Base-by-base conservation (phyloP, 1,140 invertebrate species). In the Neodiprion pinetum region DNA sequence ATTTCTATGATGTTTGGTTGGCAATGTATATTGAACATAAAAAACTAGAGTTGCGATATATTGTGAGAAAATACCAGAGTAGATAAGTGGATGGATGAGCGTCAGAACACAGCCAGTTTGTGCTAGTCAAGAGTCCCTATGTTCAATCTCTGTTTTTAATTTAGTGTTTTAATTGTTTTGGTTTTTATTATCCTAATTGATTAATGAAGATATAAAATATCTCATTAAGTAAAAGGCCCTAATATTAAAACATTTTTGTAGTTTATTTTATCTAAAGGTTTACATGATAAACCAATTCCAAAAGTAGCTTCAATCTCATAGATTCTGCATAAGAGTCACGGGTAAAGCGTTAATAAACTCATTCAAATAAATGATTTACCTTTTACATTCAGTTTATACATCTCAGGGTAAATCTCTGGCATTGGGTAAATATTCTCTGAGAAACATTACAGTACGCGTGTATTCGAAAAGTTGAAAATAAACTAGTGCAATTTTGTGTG, bases 81-180 rank as follows among this genome's bases (percentile, higher is more conserved):
- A 14, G 11, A 74, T 53, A 71, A 75, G 74, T 53, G 74, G 72
- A 69, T 67, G 71, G 23, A 74, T 76, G 74, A 77, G 72, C 77
- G 75, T 69, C 10, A 53, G 68, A 80, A 76, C 72, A 73, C 77
- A 82, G 77, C 78, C 78, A 80, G 79, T 82, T 82, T 79, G 78
- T 80, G 79, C 80, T 80, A 82, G 79, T 82, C 79, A 73, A 69
- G 77, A 78, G 67, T 66, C 66, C 74, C 70, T 78, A 74, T 74
- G 28, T 40, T 40, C 28, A 40, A 40, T 40, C 28, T 40, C 28
- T 40, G 28, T 40, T 40, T 40, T 40, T 40, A 40, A 40, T 40
- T 40, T 5, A 40, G 28, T 40, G 28, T 40, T 40, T 40, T 40
- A 40, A 40, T 5, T 21, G 17, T 40, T 1, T 40, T 5, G 5